A percentile compares a stretch with the other conserved stretches of the same genome.
phyloP scores from a whole-genome alignment of 1,140 invertebrate genomes.

The Scylla paramamosain region DNA sequence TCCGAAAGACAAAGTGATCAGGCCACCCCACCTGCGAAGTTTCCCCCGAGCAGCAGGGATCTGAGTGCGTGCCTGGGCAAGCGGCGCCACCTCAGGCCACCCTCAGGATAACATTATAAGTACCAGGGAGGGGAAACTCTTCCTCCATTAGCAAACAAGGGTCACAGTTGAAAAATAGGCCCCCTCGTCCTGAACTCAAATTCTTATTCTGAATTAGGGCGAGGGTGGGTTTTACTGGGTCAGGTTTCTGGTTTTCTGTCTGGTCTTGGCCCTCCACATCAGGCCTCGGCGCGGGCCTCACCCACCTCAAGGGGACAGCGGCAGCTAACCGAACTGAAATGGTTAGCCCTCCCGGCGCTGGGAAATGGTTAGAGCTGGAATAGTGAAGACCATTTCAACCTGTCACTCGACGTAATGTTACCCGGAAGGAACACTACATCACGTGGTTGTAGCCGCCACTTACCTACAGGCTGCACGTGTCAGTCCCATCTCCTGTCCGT shows the following conservation, averaged over 20 bases:
- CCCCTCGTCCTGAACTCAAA: background rate
- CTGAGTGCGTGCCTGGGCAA: too few relatives aligned
- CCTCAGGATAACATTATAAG: background rate
- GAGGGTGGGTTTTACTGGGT: background rate
- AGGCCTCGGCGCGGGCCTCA: background rate
- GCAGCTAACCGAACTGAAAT: background rate
- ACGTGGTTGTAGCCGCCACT: background rate
- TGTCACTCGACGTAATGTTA: background rate
- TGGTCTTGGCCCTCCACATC: background rate
- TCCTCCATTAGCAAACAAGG: background rate
- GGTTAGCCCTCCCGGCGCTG: background rate
- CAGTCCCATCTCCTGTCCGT: background rate
- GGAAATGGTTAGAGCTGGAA: background rate
- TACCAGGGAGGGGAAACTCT: background rate
- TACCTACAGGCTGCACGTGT: too few relatives aligned
- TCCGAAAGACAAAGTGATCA: too few relatives aligned
- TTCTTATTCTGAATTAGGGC: background rate
- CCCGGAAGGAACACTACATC: background rate
- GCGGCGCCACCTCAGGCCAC: background rate
- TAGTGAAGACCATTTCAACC: background rate
- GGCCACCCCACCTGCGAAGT: too few relatives aligned
- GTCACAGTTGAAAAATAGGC: background rate
- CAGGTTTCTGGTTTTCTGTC: background rate
- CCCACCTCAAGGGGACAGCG: background rate
- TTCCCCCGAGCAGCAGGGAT: too few relatives aligned